Evolutionary conservation across 1,140 invertebrate species (phyloP).

Genomic region (Drosophila tsacasi): DNA sequence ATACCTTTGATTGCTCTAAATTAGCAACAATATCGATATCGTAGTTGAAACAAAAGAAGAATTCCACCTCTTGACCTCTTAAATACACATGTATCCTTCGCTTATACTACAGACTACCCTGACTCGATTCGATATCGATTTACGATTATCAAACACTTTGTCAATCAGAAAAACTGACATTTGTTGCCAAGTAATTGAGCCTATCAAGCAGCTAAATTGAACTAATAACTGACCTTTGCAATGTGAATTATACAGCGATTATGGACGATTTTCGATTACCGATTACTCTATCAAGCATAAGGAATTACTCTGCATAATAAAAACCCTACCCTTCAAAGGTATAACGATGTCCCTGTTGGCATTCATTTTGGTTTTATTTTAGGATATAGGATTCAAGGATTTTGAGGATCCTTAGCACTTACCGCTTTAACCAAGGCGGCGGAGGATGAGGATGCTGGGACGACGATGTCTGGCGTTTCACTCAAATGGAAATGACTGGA

Average conservation of each 20-base stretch:
- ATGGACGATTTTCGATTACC: neutral
- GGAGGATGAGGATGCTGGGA: constrained; percentile 37
- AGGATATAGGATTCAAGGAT: neutral
- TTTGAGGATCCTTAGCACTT: constrained; percentile 21
- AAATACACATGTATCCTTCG: neutral
- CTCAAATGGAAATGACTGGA: constrained; percentile 61
- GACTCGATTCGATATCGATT: constrained; percentile 1
- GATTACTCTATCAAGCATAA: neutral
- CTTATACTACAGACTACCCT: neutral
- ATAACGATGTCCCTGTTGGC: neutral
- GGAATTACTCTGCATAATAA: neutral
- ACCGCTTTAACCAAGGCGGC: constrained; percentile 55
- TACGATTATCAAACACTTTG: constrained; percentile 4
- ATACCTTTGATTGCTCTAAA: neutral
- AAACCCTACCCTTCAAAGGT: neutral
- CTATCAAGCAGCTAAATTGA: constrained; percentile 17
- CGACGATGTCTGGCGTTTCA: constrained; percentile 23
- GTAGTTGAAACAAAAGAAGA: neutral
- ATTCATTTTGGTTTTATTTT: neutral
- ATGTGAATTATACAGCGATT: neutral
- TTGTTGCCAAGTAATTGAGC: constrained; percentile 18
- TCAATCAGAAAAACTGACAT: constrained; percentile 9
- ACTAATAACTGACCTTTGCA: constrained; percentile 14
- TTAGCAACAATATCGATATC: neutral
- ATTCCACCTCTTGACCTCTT: neutral